Evolutionary conservation across 2,888 invertebrate species (phyloP), one percentile per base, ranked within the genome.

Genomic region (Ophion costatus): DNA sequence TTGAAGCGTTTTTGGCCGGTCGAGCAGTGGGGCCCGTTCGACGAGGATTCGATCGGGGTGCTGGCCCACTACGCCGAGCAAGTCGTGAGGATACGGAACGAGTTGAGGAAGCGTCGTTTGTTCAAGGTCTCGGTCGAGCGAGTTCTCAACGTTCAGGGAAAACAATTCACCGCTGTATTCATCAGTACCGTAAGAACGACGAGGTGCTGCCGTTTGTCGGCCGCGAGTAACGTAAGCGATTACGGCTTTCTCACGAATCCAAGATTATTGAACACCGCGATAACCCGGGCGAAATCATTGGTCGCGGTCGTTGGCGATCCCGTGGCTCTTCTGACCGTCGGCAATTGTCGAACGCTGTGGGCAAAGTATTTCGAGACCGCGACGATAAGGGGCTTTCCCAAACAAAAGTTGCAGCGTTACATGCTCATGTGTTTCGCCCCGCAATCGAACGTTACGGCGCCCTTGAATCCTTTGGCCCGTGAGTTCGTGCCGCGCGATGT

Each of bases 241-340:
- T 97, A 97, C 90, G 97, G 97, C 0, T 98, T 98, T 92, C 94
- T 98, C 64, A 97, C 97, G 38, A 97, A 97, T 93, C 96, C 96
- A 0, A 96, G 97, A 90, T 94, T 98, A 5, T 93, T 98, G 38
- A 98, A 97, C 91, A 98, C 98, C 0, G 98, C 98, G 0, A 96
- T 98, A 74, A 98, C 96, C 0, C 94, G 98, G 82, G 97, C 98
- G 0, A 97, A 97, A 93, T 97, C 97, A 89, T 93, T 97, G 70
- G 97, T 98, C 0, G 97, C 97, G 3, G 97, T 98, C 17, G 96
- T 98, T 1, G 98, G 98, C 0, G 98, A 98, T 94, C 97, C 98
- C 0, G 96, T 97, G 0, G 97, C 97, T 0, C 94, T 98, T 11
- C 97, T 97, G 89, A 96, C 97, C 0, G 95, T 97, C 71, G 98